Conservation (phyloP, 53 echinoderm and acorn worm genomes). For the Pentamera pediparva region DNA sequence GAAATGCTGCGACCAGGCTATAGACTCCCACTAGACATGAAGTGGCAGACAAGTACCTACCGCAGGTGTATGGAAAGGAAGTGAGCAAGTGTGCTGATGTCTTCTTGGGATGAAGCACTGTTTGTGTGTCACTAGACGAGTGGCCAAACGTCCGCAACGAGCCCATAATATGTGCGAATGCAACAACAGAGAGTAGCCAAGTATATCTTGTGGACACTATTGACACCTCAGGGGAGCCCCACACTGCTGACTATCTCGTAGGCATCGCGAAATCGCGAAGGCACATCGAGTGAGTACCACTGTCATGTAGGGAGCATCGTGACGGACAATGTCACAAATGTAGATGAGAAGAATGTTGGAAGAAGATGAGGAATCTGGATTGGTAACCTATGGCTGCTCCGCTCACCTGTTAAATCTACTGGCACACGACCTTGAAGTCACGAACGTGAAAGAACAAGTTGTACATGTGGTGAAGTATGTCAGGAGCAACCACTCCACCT, state of each 20-base stretch:
- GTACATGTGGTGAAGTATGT: constrained; percentile 32
- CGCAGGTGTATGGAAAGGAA: too few relatives aligned
- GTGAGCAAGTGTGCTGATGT: too few relatives aligned
- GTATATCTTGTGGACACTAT: constrained; percentile 41
- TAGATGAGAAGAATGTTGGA: constrained; percentile 28
- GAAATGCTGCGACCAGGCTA: too few relatives aligned
- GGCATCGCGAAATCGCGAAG: constrained; percentile 14
- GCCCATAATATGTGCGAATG: too few relatives aligned
- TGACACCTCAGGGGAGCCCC: neutral
- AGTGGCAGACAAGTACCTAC: too few relatives aligned
- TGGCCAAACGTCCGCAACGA: too few relatives aligned
- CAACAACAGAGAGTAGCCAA: too few relatives aligned
- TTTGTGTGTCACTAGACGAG: too few relatives aligned
- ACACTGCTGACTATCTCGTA: constrained; percentile 34
- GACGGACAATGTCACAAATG: constrained; percentile 17
- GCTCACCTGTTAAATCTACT: constrained; percentile 26
- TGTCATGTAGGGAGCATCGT: constrained; percentile 30
- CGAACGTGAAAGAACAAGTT: constrained; percentile 38
- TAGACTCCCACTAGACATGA: too few relatives aligned
- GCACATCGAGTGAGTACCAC: neutral
- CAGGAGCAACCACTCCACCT: constrained; percentile 27
- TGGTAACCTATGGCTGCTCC: too few relatives aligned
- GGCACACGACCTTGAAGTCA: constrained; percentile 23
- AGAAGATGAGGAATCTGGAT: too few relatives aligned
- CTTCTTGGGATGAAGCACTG: too few relatives aligned